Evolutionary conservation across 2,888 invertebrate species (phyloP), one percentile per base, ranked within the genome.

Genomic region (Drosophila anomalata): DNA sequence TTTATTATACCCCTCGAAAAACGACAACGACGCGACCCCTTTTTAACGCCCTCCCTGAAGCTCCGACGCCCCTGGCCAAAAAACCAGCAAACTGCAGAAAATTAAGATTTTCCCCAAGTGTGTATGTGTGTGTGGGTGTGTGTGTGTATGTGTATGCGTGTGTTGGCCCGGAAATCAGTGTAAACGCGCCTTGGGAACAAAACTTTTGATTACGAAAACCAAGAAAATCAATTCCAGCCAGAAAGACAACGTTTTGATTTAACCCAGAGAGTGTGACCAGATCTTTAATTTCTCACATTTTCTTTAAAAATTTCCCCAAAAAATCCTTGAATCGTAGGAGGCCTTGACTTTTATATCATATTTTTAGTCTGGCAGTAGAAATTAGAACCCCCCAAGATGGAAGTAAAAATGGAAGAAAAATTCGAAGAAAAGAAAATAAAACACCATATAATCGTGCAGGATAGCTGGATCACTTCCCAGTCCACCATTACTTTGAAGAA

Each of bases 141-240:
- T n/a, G n/a, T n/a, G n/a, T n/a, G n/a, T n/a, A n/a, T n/a, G n/a
- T n/a, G n/a, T 44, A 58, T 36, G 29, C 36, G 54, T 47, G 39
- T 61, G 17, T 62, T 41, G 60, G 68, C 56, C 70, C 48, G 71
- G 62, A 75, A 79, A 79, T 85, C 82, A 72, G 79, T 85, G 86
- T 75, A 75, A 82, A 66, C 67, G 85, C 85, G 85, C 73, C 73
- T 69, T 69, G 85, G 80, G 80, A 84, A 75, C 77, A 63, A 76
- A 84, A 84, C 81, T 84, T 84, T 84, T 86, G 87, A 84, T 84
- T 84, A 77, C 80, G 73, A 86, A 83, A 86, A 76, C 86, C 80
- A 76, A 86, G 80, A 77, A 85, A 82, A 81, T 85, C 81, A 82
- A 85, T 84, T 26, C 33, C 36, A 36, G n/a, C 33, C 33, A 12